phyloP scores from a whole-genome alignment of 37 sponge, comb jelly and placozoan genomes.

The Spongilla lacustris region DNA sequence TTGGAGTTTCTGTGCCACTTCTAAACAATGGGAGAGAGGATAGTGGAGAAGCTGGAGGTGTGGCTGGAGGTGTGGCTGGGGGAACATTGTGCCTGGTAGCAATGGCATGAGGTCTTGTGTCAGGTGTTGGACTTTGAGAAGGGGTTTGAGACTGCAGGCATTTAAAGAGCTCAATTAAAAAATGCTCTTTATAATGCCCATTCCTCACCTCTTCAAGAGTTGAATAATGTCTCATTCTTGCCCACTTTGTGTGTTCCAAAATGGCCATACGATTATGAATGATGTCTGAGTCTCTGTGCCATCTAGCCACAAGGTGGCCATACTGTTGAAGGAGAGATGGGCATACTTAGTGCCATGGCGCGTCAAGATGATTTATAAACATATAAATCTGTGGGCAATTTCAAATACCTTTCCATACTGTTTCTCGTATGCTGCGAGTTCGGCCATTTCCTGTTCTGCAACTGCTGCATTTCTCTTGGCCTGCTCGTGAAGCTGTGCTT shows the following conservation, averaged over 20 bases:
- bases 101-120: background rate
- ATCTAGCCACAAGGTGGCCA: conserved; percentile 58
- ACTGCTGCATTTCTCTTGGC: conserved; percentile 52
- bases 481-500: conserved; percentile 49
- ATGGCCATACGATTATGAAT: conserved; percentile 72
- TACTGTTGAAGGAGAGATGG: background rate
- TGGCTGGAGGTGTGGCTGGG: background rate
- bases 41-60: background rate
- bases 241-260: conserved; percentile 36
- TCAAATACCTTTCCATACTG: conserved; percentile 62
- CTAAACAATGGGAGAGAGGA: background rate
- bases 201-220: conserved; percentile 8
- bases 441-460: conserved; percentile 42
- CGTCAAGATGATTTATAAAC: background rate
- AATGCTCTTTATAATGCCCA: too few species aligned
- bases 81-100: background rate
- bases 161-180: too few species aligned
- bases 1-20: background rate
- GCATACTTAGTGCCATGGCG: background rate
- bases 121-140: background rate
- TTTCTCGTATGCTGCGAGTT: conserved; percentile 57
- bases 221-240: background rate
- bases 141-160: background rate
- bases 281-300: conserved; percentile 79
- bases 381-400: too few species aligned